A percentile compares a stretch with the other conserved stretches of the same genome.
Evolutionary conservation across 2,113 vertebrate genomes (phyloP).

Genomic region (Dendrocopos noguchii): DNA sequence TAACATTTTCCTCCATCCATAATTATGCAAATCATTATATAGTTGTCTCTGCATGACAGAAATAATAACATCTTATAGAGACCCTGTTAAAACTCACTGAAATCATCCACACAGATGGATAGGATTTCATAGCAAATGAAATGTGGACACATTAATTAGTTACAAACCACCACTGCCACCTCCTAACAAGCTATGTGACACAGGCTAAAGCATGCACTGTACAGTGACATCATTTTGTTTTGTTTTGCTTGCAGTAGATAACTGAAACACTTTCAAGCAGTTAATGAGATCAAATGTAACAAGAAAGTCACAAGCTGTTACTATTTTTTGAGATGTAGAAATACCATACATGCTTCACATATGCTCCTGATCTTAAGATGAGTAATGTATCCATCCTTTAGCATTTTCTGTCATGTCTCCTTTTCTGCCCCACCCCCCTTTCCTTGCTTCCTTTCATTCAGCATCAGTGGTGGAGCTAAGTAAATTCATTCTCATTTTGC

Average conservation of each 20-base stretch:
- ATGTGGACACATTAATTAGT: slow-evolving; percentile 48
- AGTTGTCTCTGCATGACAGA: slow-evolving; percentile 10
- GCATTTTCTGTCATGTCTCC: neutral
- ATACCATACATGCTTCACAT: neutral
- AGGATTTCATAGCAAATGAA: slow-evolving; percentile 36
- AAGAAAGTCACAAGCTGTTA: neutral
- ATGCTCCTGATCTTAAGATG: neutral
- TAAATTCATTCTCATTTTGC: neutral
- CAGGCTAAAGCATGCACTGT: fast-evolving
- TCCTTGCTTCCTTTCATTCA: neutral
- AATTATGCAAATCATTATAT: slow-evolving; percentile 43
- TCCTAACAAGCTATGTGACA: neutral
- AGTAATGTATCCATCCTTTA: neutral
- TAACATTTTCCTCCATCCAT: slow-evolving; percentile 28
- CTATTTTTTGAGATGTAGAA: neutral
- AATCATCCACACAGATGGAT: slow-evolving; percentile 37
- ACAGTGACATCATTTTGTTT: neutral
- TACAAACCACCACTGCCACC: neutral
- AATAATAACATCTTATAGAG: slow-evolving; percentile 37
- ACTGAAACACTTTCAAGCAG: neutral
- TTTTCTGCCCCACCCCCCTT: neutral
- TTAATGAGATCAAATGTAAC: slow-evolving; percentile 6
- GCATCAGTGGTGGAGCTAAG: neutral
- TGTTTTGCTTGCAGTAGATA: neutral
- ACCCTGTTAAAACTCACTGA: slow-evolving; percentile 46